Evolutionary conservation across 2,797 vertebrate genomes (phyloP).

Genomic region (Chaetodon trifasciatus): DNA sequence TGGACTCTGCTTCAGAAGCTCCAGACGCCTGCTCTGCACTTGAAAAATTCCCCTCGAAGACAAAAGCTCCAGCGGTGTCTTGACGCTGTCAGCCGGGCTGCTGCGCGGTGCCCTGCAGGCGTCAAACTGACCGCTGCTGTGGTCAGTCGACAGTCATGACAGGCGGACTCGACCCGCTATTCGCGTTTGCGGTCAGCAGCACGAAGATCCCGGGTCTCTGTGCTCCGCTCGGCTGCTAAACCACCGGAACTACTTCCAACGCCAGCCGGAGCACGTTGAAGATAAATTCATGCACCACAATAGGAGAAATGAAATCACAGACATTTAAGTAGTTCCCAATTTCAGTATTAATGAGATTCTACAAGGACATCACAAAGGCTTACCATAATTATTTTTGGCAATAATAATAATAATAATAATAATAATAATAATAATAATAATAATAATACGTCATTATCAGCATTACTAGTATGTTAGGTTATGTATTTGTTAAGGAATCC

Average conservation of each 20-base stretch:
- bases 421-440: neutral
- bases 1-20: conserved; percentile 60
- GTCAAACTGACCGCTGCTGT: conserved; percentile 65
- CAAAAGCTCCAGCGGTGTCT: conserved; percentile 72
- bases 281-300: conserved; percentile 82
- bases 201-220: conserved; percentile 71
- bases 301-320: conserved; percentile 68
- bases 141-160: conserved; percentile 74
- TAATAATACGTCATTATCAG: neutral
- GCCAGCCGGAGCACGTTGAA: conserved; percentile 83
- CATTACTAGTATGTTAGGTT: neutral
- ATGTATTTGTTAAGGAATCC: neutral
- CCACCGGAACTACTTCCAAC: conserved; percentile 87
- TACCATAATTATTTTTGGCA: too few species aligned
- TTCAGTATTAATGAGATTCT: conserved; percentile 49
- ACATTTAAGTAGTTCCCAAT: conserved; percentile 77
- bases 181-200: conserved; percentile 66
- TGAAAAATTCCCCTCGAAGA: conserved; percentile 73
- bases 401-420: neutral
- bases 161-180: conserved; percentile 64
- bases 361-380: neutral
- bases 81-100: conserved; percentile 44
- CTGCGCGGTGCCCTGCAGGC: conserved; percentile 51
- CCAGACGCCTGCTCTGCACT: conserved; percentile 73
- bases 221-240: conserved; percentile 70